Conservation (phyloP, 2,888 invertebrate genomes). For the Digitonthophagus gazella region DNA sequence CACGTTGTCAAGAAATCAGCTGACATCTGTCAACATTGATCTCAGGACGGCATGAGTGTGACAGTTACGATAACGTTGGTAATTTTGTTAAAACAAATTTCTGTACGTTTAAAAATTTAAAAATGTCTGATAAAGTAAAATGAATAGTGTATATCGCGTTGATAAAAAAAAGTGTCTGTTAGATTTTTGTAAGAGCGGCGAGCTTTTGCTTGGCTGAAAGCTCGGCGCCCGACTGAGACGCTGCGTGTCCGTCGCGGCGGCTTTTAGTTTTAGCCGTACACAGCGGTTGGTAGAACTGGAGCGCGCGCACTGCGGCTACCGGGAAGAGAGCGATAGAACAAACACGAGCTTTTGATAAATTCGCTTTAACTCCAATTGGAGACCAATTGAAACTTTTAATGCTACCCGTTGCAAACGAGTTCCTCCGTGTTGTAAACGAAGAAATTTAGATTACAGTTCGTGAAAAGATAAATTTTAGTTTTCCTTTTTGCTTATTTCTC, state of each 20-base stretch:
- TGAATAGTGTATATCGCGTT: background rate
- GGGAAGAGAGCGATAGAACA: background rate
- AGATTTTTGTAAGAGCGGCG: conserved; percentile 18
- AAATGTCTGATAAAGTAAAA: no score
- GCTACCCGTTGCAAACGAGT: background rate
- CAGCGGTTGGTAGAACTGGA: conserved; percentile 11
- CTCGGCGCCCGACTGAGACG: conserved; percentile 40
- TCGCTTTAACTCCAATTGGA: background rate
- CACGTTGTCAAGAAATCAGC: background rate
- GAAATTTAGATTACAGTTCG: background rate
- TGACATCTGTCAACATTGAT: background rate
- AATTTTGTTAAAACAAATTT: background rate
- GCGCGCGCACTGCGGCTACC: background rate
- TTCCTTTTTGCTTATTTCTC: no score
- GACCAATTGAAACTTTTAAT: background rate
- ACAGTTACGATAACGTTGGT: background rate
- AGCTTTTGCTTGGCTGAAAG: conserved; percentile 30
- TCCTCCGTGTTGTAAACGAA: background rate
- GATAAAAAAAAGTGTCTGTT: background rate
- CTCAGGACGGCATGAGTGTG: background rate
- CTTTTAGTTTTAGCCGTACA: conserved; percentile 33
- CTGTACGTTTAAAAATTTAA: no score
- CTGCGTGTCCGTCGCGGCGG: conserved; percentile 39
- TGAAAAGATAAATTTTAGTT: no score
- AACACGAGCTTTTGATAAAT: conserved; percentile 4